phyloP scores from a whole-genome alignment of 2,888 invertebrate species.

The Cyclophora albipunctata region DNA sequence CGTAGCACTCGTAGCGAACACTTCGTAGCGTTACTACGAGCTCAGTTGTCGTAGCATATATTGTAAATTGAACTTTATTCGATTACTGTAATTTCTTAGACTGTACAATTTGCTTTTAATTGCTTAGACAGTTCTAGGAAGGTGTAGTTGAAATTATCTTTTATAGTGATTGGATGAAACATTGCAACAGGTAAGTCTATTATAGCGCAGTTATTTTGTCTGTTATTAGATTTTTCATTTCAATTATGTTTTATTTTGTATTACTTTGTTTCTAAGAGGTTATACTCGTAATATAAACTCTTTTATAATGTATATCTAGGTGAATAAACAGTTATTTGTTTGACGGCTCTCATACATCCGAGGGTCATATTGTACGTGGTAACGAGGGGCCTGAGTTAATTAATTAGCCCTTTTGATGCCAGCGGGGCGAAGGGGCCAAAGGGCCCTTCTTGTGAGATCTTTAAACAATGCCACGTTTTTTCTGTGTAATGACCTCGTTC shows the following conservation, averaged over 20 bases:
- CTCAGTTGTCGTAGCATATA: constrained; percentile 8
- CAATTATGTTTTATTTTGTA: neutral
- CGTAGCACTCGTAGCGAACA: constrained; percentile 44
- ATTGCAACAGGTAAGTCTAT: constrained; percentile 33
- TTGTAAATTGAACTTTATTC: constrained; percentile 10
- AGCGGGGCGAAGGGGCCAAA: constrained; percentile 15
- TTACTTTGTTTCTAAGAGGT: too few species aligned
- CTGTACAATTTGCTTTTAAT: too few species aligned
- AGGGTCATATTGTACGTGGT: constrained; percentile 36
- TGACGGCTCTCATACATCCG: constrained; percentile 22
- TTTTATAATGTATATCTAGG: neutral
- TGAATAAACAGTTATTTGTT: neutral
- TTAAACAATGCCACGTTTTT: constrained; percentile 31
- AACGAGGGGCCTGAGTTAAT: constrained; percentile 47
- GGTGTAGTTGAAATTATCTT: neutral
- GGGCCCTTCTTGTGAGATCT: constrained; percentile 24
- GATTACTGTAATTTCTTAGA: neutral
- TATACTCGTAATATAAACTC: too few species aligned
- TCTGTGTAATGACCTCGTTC: constrained; percentile 27
- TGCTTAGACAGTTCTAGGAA: too few species aligned
- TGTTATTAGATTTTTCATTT: neutral
- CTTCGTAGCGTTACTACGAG: constrained; percentile 18
- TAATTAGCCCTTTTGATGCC: constrained; percentile 53
- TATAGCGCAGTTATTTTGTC: too few species aligned
- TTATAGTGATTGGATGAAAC: constrained; percentile 27